Conservation (phyloP, 2,797 vertebrate genomes). For the Urocyon cinereoargenteus region DNA sequence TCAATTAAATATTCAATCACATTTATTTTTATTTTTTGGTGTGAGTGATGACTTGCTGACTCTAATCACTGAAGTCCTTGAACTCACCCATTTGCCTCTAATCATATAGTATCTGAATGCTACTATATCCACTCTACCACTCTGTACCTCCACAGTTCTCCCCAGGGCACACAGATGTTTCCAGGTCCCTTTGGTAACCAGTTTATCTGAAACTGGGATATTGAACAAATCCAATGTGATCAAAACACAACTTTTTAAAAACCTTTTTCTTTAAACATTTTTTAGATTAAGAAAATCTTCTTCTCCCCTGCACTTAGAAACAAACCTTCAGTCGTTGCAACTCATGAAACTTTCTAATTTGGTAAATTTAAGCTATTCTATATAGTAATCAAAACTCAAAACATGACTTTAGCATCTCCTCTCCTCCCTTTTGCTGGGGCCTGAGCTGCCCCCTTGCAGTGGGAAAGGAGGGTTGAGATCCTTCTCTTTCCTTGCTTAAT, state of each 20-base stretch:
- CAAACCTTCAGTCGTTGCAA: not conserved
- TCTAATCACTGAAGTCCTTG: not conserved
- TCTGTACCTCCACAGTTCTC: not conserved
- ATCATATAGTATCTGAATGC: not conserved
- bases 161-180: not conserved
- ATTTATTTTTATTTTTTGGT: not conserved
- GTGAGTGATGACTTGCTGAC: not conserved
- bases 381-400: conserved; percentile 7
- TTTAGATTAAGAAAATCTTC: conserved; percentile 17
- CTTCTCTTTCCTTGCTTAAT: not conserved
- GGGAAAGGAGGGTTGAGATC: not conserved
- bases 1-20: not conserved
- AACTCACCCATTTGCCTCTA: not conserved
- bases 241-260: not conserved
- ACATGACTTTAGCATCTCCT: not conserved
- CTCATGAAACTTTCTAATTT: not conserved
- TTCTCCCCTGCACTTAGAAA: not conserved
- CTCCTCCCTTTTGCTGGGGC: not conserved
- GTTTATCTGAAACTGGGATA: not conserved
- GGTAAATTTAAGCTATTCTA: not conserved
- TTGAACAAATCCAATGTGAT: not conserved
- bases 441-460: not conserved
- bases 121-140: not conserved
- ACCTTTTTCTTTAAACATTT: not conserved
- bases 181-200: not conserved